Conservation (phyloP, 2,113 vertebrate species). For the Marmota monax region DNA sequence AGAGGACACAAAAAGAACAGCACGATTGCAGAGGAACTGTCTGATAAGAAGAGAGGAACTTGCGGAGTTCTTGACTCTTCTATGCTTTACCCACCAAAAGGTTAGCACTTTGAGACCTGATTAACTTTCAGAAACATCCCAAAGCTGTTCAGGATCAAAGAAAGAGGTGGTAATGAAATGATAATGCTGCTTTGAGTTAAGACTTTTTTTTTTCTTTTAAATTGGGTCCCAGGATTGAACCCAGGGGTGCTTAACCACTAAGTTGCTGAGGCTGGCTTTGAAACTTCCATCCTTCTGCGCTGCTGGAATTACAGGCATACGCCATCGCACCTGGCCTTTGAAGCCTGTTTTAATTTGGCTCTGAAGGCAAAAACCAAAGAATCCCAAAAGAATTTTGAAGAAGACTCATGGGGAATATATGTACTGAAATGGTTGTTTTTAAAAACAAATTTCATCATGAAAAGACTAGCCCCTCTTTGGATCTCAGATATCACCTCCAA, state of each 20-base stretch:
- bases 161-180: not conserved
- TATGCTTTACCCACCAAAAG: not conserved
- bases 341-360: not conserved
- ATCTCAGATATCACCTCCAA: not conserved
- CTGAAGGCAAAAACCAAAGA: conserved; percentile 12
- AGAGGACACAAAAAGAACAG: not conserved
- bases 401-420: not conserved
- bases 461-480: not conserved
- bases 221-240: too few species aligned
- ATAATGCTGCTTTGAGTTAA: conserved; percentile 14
- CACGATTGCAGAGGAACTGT: not conserved
- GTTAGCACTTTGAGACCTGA: not conserved
- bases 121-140: conserved; percentile 7
- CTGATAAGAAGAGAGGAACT: not conserved
- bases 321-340: not conserved
- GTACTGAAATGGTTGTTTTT: not conserved
- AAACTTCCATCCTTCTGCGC: too few species aligned
- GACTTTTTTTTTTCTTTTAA: not conserved
- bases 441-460: not conserved
- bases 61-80: not conserved
- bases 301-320: too few species aligned
- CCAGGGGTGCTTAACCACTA: not conserved
- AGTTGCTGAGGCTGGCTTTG: too few species aligned
- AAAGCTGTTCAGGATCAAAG: not conserved
- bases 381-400: not conserved